phyloP scores from a whole-genome alignment of 1,140 invertebrate species.

The Olivierus martensii region DNA sequence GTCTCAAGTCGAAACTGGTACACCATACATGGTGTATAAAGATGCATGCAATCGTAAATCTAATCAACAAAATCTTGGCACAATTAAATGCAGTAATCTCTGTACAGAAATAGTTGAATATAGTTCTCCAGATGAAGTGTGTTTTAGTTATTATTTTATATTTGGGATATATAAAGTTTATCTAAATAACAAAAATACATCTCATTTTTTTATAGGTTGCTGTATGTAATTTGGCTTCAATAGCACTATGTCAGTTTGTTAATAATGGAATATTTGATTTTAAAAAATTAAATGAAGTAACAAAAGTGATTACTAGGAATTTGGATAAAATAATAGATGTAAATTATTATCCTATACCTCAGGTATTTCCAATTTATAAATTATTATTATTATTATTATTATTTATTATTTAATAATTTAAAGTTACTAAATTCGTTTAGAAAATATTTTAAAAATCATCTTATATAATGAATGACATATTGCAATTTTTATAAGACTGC shows the following conservation, averaged over 20 bases:
- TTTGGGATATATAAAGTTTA: background rate
- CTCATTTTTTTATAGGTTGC: slow-evolving; percentile 43
- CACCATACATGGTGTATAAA: slow-evolving; percentile 96
- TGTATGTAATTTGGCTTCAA: slow-evolving; percentile 95
- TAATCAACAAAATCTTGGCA: slow-evolving; percentile 97
- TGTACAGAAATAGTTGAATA: slow-evolving; percentile 75
- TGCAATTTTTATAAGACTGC: too few species aligned
- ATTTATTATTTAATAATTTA: too few species aligned
- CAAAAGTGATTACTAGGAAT: slow-evolving; percentile 80
- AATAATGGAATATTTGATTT: slow-evolving; percentile 70
- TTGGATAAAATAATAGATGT: slow-evolving; percentile 96
- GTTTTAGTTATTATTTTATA: background rate
- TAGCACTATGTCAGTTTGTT: slow-evolving; percentile 96
- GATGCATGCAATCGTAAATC: slow-evolving; percentile 95
- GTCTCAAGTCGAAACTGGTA: slow-evolving; percentile 95
- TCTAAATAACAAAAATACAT: slow-evolving; percentile 7
- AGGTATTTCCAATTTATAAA: slow-evolving; percentile 41
- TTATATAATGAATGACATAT: too few species aligned
- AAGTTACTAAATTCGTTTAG: too few species aligned
- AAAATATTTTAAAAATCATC: too few species aligned
- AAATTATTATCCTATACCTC: slow-evolving; percentile 88
- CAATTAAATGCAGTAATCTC: slow-evolving; percentile 95
- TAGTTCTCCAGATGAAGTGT: slow-evolving; percentile 62
- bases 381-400: too few species aligned
- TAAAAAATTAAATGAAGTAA: slow-evolving; percentile 67